These are phyloP conservation scores for Anhinga rufa DNA, from an alignment of 2,113 vertebrate species.

Conservation along the genomic window DNA sequence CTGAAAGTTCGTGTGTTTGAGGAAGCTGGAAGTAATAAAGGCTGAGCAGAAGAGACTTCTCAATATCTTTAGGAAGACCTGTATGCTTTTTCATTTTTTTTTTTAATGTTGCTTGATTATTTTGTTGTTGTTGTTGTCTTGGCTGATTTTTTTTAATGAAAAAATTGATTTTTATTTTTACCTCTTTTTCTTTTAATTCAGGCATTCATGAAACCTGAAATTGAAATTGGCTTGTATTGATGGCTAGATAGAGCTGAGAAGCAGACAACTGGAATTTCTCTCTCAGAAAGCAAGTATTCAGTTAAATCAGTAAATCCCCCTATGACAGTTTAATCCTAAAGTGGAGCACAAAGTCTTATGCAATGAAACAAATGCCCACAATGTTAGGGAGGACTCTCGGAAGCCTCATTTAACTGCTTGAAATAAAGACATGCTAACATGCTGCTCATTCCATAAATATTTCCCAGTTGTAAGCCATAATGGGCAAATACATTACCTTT, in stretches of 20 bases:
- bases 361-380: conserved; percentile 41
- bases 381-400: conserved; percentile 7
- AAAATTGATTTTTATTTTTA: conserved; percentile 33
- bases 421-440: neutral
- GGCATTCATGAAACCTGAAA: conserved; percentile 45
- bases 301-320: conserved; percentile 57
- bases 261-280: conserved; percentile 48
- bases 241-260: conserved; percentile 56
- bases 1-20: neutral
- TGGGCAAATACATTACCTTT: neutral
- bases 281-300: conserved; percentile 60
- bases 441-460: conserved; percentile 11
- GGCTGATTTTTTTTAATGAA: neutral
- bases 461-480: conserved; percentile 8
- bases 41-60: neutral
- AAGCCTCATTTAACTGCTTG: conserved; percentile 35
- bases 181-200: conserved; percentile 31
- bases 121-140: neutral
- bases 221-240: conserved; percentile 53
- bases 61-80: neutral
- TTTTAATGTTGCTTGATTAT: neutral
- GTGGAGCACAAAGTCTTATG: neutral
- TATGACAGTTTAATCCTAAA: conserved; percentile 48
- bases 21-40: neutral
- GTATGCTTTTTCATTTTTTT: neutral